Evolutionary conservation across 2,888 invertebrate species (phyloP), one percentile per base, ranked within the genome.

Genomic region (Drosophila pullipes): DNA sequence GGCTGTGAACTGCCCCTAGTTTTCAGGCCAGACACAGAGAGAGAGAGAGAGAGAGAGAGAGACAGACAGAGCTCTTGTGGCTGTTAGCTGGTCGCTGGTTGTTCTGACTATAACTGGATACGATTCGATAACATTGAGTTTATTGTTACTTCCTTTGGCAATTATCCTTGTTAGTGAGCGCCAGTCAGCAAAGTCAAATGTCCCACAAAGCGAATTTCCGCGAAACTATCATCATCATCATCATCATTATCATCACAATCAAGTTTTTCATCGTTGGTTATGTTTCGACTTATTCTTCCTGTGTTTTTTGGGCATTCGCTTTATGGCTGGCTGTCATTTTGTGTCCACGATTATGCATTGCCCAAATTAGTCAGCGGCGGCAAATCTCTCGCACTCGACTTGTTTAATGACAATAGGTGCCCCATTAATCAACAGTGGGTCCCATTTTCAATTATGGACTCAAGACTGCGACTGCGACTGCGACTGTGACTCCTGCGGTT

Each of bases 61-160:
- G 4, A n/a, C 6, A 22, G 16, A 37, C n/a, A 55, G 30, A 30
- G 57, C n/a, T 37, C 35, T 35, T 55, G 58, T 47, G 39, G 63
- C 58, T 67, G 69, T 50, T 69, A 69, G 31, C 60, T 64, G 65
- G 49, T 55, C 28, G 64, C 58, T 54, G 28, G 22, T 22, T 55
- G 39, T 35, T 54, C 16, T 44, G 62, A 55, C 62, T 75, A 65
- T 74, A 77, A 69, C 78, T 71, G 66, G 50, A 62, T 76, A 28
- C 69, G 83, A 77, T 85, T 87, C 83, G 87, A 87, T 87, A 85
- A 82, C 78, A 89, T 87, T 80, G 80, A 81, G 78, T 89, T 87
- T 87, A 87, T 89, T 87, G 83, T 89, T 87, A 83, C 87, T 87
- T 87, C 87, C 87, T 77, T 83, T 83, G 77, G 85, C 89, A 87